These are phyloP conservation scores for Cantharis flavilabris DNA, from an alignment of 2,888 invertebrate species.

Conservation along the genomic window DNA sequence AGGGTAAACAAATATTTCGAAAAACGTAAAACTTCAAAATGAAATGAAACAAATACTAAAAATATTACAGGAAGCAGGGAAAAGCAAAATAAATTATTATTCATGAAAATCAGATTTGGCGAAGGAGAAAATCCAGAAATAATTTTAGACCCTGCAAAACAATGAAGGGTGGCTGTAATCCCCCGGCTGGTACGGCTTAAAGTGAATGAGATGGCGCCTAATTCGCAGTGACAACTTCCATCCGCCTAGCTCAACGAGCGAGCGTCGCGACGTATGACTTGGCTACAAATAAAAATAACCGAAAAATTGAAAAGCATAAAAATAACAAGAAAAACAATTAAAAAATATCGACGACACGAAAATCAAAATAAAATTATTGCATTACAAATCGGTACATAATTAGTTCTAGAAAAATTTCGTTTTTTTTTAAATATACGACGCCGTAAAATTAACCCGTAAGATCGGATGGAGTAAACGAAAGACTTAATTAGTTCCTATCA, in stretches of 20 bases:
- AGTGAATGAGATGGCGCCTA: constrained; percentile 62
- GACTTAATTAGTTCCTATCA: neutral
- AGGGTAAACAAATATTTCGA: neutral
- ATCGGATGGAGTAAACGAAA: neutral
- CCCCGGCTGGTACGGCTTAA: constrained; percentile 41
- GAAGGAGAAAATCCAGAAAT: constrained; percentile 5
- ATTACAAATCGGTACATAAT: neutral
- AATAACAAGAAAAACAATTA: neutral
- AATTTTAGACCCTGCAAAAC: constrained; percentile 17
- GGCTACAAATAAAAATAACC: neutral
- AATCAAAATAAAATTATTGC: neutral
- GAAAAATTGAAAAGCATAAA: neutral
- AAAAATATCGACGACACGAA: neutral
- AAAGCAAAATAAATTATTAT: neutral
- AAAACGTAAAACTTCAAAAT: neutral
- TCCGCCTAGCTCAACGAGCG: constrained; percentile 51
- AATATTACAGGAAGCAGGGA: neutral
- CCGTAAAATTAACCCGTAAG: neutral
- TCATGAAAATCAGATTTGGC: neutral
- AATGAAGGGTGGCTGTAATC: constrained; percentile 42
- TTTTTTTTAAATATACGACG: neutral
- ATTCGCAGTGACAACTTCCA: constrained; percentile 60
- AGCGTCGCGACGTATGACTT: constrained; percentile 37
- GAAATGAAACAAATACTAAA: neutral
- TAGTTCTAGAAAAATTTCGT: neutral